phyloP scores from a whole-genome alignment of 2,888 invertebrate species.

The Dynastes grantii region DNA sequence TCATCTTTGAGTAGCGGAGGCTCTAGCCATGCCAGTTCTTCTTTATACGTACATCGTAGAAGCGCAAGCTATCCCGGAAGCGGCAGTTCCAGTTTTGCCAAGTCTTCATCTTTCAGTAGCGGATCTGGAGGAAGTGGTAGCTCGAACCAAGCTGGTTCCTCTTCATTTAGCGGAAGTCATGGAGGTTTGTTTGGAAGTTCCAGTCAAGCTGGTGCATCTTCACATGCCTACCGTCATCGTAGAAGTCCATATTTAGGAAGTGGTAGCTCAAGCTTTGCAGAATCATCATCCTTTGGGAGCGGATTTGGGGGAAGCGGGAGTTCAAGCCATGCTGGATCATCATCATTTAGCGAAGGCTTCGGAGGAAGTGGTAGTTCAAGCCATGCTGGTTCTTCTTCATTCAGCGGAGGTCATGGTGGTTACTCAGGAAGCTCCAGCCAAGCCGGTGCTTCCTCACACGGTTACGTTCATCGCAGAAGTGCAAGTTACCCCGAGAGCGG shows the following conservation, averaged over 20 bases:
- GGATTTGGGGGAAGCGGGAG: constrained; percentile 5
- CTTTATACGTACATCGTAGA: background rate
- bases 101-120: background rate
- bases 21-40: background rate
- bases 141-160: constrained; percentile 9
- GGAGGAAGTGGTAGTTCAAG: constrained; percentile 27
- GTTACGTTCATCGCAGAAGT: background rate
- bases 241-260: background rate
- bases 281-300: background rate
- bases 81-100: constrained; percentile 25
- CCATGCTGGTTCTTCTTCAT: constrained; percentile 25
- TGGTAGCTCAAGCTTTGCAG: constrained; percentile 24
- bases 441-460: background rate
- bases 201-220: constrained; percentile 15
- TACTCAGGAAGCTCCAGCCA: background rate
- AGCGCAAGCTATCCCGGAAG: background rate
- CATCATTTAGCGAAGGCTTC: background rate
- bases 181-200: constrained; percentile 8
- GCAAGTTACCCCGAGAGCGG: background rate
- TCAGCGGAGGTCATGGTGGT: background rate
- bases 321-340: constrained; percentile 19
- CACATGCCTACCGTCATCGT: background rate
- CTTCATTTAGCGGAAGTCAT: background rate
- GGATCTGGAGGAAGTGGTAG: constrained; percentile 21
- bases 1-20: background rate